Conservation (phyloP, 2,113 vertebrate species). For the Nicator chloris region DNA sequence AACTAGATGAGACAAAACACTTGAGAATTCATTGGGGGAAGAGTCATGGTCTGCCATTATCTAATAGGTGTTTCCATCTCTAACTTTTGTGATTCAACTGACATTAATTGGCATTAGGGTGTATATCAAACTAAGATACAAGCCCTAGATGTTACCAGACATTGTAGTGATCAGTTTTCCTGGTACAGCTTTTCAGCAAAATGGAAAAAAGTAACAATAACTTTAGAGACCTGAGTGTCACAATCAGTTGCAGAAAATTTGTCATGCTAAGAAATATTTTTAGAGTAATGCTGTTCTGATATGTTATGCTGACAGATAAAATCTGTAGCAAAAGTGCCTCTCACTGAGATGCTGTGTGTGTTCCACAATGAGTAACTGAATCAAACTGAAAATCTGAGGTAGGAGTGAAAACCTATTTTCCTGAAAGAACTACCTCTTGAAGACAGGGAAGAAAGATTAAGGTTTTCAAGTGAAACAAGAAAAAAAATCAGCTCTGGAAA, state of each 20-base stretch:
- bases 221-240: neutral
- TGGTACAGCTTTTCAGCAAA: neutral
- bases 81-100: neutral
- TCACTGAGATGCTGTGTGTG: neutral
- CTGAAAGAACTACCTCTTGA: neutral
- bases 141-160: neutral
- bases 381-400: neutral
- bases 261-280: neutral
- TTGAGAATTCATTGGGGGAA: neutral
- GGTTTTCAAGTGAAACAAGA: neutral
- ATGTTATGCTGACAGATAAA: neutral
- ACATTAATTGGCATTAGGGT: neutral
- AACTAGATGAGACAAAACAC: slow-evolving; percentile 21
- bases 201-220: neutral
- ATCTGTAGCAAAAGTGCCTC: neutral
- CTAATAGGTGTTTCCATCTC: slow-evolving; percentile 28
- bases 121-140: slow-evolving; percentile 19
- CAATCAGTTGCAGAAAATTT: neutral
- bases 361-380: neutral
- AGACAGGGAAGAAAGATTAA: neutral
- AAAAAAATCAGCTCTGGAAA: neutral
- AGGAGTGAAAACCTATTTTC: neutral
- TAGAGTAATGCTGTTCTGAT: neutral
- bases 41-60: slow-evolving; percentile 20
- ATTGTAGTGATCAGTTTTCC: neutral